These are phyloP conservation scores for Sarotherodon lohbergeri DNA, from an alignment of 2,113 vertebrate genomes.

Conservation along the genomic window DNA sequence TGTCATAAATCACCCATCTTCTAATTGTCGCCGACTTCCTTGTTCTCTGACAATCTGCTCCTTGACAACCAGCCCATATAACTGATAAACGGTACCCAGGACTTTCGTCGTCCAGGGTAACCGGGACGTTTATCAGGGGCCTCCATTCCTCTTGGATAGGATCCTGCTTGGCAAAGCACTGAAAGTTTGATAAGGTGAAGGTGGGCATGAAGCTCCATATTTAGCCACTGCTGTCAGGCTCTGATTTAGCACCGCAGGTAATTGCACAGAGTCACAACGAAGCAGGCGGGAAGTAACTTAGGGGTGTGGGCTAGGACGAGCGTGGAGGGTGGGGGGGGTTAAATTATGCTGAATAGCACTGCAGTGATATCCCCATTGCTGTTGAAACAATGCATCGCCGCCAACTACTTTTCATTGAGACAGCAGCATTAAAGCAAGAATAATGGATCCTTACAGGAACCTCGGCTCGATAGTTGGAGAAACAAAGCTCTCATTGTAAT, in stretches of 20 bases:
- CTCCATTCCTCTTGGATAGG: neutral
- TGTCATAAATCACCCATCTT: slow-evolving; percentile 53
- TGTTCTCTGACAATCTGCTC: slow-evolving; percentile 60
- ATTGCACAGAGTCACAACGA: slow-evolving; percentile 36
- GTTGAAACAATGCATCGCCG: slow-evolving; percentile 58
- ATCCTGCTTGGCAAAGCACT: slow-evolving; percentile 27
- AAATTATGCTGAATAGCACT: slow-evolving; percentile 58
- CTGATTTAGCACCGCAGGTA: slow-evolving; percentile 58
- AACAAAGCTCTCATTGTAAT: slow-evolving; percentile 70
- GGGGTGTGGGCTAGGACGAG: neutral
- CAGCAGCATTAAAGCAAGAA: slow-evolving; percentile 67
- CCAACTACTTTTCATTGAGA: slow-evolving; percentile 57
- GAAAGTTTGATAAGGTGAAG: slow-evolving; percentile 52
- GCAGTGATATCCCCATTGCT: slow-evolving; percentile 49
- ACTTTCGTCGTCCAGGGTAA: slow-evolving; percentile 32
- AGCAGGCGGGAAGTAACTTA: slow-evolving; percentile 19
- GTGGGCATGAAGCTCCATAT: slow-evolving; percentile 47
- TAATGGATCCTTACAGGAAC: slow-evolving; percentile 64
- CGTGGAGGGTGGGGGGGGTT: neutral
- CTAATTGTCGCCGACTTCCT: slow-evolving; percentile 57
- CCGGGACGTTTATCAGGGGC: slow-evolving; percentile 30
- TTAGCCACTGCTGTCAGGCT: slow-evolving; percentile 46
- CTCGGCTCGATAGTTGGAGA: slow-evolving; percentile 52
- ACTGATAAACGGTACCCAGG: slow-evolving; percentile 53
- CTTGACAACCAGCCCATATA: slow-evolving; percentile 55